These are phyloP conservation scores for Leptinotarsa lineolata DNA, from an alignment of 1,140 invertebrate genomes.

Conservation along the genomic window DNA sequence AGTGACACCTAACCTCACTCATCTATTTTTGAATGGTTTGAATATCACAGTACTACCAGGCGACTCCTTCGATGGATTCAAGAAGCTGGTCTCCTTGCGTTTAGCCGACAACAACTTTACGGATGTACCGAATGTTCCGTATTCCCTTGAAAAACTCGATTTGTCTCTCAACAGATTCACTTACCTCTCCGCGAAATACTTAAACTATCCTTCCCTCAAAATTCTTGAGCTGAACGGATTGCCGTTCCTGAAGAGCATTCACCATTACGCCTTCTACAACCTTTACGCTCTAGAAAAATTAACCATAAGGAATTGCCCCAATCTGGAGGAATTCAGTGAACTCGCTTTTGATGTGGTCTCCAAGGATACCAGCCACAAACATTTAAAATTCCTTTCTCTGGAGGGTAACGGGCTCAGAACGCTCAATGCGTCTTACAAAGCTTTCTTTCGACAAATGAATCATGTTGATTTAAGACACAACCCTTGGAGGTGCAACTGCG, in stretches of 20 bases:
- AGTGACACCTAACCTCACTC: constrained; percentile 39
- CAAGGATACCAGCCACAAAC: constrained; percentile 34
- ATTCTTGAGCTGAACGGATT: constrained; percentile 48
- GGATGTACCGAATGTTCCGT: constrained; percentile 44
- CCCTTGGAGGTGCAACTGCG: constrained; percentile 51
- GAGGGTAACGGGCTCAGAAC: constrained; percentile 47
- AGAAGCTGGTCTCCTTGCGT: constrained; percentile 39
- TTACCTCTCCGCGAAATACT: constrained; percentile 41
- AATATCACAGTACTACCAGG: constrained; percentile 38
- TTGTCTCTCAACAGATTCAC: constrained; percentile 50
- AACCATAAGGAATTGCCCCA: constrained; percentile 46
- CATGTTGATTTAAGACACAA: constrained; percentile 50
- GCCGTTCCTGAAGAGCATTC: constrained; percentile 42
- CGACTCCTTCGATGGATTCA: constrained; percentile 41
- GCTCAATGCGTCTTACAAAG: constrained; percentile 47
- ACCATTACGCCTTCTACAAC: constrained; percentile 53
- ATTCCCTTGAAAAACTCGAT: constrained; percentile 47
- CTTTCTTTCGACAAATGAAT: constrained; percentile 46
- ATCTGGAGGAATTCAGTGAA: constrained; percentile 46
- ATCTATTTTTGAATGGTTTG: constrained; percentile 45
- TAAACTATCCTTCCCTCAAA: constrained; percentile 48
- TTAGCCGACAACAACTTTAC: constrained; percentile 49
- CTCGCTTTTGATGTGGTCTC: constrained; percentile 48
- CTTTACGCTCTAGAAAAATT: constrained; percentile 48
- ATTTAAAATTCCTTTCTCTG: constrained; percentile 45